These are phyloP conservation scores for Perdita meconis DNA, from an alignment of 2,888 invertebrate species.

Conservation along the genomic window DNA sequence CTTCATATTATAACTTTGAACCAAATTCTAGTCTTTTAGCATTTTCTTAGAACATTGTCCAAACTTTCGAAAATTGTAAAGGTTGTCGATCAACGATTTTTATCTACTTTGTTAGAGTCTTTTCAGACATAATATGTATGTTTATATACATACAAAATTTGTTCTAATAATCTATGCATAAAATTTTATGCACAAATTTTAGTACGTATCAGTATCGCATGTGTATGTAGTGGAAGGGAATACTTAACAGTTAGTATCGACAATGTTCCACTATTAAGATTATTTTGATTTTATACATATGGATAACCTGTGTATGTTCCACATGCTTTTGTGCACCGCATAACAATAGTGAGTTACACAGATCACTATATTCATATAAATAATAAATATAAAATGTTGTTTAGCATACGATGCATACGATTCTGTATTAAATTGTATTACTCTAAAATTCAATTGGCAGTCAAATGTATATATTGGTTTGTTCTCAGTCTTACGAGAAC, in stretches of 20 bases:
- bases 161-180: slow-evolving; percentile 22
- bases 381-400: slow-evolving; percentile 75
- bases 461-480: slow-evolving; percentile 41
- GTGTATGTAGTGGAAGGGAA: slow-evolving; percentile 31
- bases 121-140: too few relatives aligned
- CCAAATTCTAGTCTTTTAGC: too few relatives aligned
- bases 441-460: slow-evolving; percentile 59
- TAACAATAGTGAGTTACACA: slow-evolving; percentile 64
- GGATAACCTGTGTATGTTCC: slow-evolving; percentile 51
- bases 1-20: too few relatives aligned
- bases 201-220: slow-evolving; percentile 47
- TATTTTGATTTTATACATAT: slow-evolving; percentile 69
- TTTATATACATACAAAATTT: slow-evolving; percentile 19
- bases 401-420: slow-evolving; percentile 70
- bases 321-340: slow-evolving; percentile 57
- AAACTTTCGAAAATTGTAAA: too few relatives aligned
- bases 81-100: too few relatives aligned
- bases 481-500: slow-evolving; percentile 55
- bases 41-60: too few relatives aligned
- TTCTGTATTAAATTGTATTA: slow-evolving; percentile 64
- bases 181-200: slow-evolving; percentile 50
- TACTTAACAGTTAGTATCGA: slow-evolving; percentile 54
- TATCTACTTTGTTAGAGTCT: too few relatives aligned
- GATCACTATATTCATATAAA: slow-evolving; percentile 67
- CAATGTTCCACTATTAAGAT: slow-evolving; percentile 56